Percentiles rank a stretch among this genome's conserved stretches.
Evolutionary conservation across 2,797 vertebrate species (phyloP).

Genomic region (Brotula barbata): DNA sequence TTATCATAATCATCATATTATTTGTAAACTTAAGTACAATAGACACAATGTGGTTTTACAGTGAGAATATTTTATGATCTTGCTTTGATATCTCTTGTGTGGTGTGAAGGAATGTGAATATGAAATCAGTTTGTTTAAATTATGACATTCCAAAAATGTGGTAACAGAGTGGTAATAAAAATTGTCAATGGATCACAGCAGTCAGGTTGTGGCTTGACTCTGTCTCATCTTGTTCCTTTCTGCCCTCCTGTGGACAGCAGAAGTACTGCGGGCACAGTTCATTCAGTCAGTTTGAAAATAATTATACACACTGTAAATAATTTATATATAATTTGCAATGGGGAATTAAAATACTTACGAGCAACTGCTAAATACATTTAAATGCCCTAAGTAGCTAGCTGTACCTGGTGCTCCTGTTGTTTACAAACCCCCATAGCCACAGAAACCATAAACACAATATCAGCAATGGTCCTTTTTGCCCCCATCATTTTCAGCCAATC

Average conservation of each 20-base stretch:
- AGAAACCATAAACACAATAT: conserved; percentile 73
- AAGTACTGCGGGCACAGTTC: conserved; percentile 27
- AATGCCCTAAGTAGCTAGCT: neutral
- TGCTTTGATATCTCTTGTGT: neutral
- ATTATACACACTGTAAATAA: too few species aligned
- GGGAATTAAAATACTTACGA: neutral
- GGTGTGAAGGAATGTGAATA: neutral
- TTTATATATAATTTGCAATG: too few species aligned
- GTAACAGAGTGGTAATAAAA: neutral
- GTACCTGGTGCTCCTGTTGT: conserved; percentile 11
- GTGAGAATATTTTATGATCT: conserved; percentile 10
- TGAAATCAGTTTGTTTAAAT: neutral
- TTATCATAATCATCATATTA: too few species aligned
- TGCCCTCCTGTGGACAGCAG: conserved; percentile 56
- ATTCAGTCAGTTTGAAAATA: neutral
- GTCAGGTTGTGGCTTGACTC: neutral
- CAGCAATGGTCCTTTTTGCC: conserved; percentile 59
- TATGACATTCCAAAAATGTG: neutral
- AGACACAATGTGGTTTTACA: neutral
- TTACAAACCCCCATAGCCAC: conserved; percentile 21
- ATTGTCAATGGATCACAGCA: neutral
- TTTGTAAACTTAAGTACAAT: too few species aligned
- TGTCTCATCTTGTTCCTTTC: conserved; percentile 15
- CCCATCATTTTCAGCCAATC: conserved; percentile 72
- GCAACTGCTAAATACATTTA: neutral